Conservation (phyloP, 2,888 invertebrate species). For the Saturnia japonica region DNA sequence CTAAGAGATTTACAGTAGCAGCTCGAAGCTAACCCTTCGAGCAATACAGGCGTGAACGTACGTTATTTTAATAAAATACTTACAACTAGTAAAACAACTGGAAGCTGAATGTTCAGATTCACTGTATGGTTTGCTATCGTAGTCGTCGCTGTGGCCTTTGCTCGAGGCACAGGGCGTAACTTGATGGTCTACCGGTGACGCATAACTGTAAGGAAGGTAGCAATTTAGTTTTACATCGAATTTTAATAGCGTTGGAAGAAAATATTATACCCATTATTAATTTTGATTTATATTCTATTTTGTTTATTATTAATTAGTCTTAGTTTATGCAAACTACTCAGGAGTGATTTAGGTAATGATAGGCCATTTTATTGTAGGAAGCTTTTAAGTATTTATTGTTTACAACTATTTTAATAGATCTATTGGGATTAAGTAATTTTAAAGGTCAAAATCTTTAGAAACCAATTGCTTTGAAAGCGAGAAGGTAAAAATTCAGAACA, state of each 20-base stretch:
- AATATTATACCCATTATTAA: background rate
- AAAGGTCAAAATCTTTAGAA: background rate
- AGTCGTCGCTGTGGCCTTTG: slow-evolving; percentile 81
- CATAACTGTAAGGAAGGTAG: slow-evolving; percentile 57
- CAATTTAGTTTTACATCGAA: slow-evolving; percentile 25
- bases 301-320: background rate
- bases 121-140: slow-evolving; percentile 77
- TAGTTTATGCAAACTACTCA: background rate
- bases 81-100: slow-evolving; percentile 78
- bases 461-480: background rate
- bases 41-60: too few relatives aligned
- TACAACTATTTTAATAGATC: background rate
- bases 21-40: too few relatives aligned
- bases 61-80: slow-evolving; percentile 47
- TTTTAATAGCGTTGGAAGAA: background rate
- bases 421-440: background rate
- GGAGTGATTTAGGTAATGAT: background rate
- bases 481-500: background rate
- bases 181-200: slow-evolving; percentile 76
- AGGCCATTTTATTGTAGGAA: background rate
- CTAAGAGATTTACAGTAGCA: too few relatives aligned
- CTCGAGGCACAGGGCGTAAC: slow-evolving; percentile 80
- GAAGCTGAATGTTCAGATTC: slow-evolving; percentile 79
- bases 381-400: background rate
- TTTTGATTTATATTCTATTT: background rate